These are phyloP conservation scores for Abramis brama DNA, from an alignment of 2,113 vertebrate species.

Conservation along the genomic window DNA sequence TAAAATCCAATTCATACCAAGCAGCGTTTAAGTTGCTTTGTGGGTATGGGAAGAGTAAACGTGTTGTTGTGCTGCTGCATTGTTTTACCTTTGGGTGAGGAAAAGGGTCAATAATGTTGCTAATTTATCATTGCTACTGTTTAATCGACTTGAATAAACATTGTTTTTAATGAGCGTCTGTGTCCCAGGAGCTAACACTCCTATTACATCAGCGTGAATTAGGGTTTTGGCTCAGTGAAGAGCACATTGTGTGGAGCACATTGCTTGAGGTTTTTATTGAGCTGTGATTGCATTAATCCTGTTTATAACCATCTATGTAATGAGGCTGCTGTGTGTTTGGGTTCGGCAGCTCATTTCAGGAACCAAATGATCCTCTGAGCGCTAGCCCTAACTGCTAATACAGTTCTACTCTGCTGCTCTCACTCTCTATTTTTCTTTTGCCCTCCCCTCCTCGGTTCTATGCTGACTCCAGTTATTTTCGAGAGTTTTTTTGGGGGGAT, in stretches of 20 bases:
- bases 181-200: slow-evolving; percentile 46
- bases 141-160: slow-evolving; percentile 56
- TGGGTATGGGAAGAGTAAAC: slow-evolving; percentile 17
- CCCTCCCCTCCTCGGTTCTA: slow-evolving; percentile 50
- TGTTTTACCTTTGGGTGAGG: slow-evolving; percentile 40
- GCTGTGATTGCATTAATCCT: slow-evolving; percentile 58
- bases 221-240: slow-evolving; percentile 51
- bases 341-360: slow-evolving; percentile 53
- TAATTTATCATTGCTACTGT: slow-evolving; percentile 47
- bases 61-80: slow-evolving; percentile 5
- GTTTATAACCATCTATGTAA: slow-evolving; percentile 55
- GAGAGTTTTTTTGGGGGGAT: slow-evolving; percentile 47
- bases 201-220: slow-evolving; percentile 53
- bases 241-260: slow-evolving; percentile 44
- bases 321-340: slow-evolving; percentile 51
- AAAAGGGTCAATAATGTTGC: slow-evolving; percentile 43
- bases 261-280: slow-evolving; percentile 50
- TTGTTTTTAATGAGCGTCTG: slow-evolving; percentile 54
- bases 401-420: slow-evolving; percentile 44
- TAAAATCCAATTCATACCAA: slow-evolving; percentile 43
- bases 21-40: slow-evolving; percentile 43
- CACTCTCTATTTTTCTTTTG: slow-evolving; percentile 21
- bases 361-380: slow-evolving; percentile 56
- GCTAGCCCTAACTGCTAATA: slow-evolving; percentile 49
- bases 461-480: slow-evolving; percentile 58